These are phyloP conservation scores for Aphis craccivora DNA, from an alignment of 1,140 invertebrate species.

Conservation along the genomic window DNA sequence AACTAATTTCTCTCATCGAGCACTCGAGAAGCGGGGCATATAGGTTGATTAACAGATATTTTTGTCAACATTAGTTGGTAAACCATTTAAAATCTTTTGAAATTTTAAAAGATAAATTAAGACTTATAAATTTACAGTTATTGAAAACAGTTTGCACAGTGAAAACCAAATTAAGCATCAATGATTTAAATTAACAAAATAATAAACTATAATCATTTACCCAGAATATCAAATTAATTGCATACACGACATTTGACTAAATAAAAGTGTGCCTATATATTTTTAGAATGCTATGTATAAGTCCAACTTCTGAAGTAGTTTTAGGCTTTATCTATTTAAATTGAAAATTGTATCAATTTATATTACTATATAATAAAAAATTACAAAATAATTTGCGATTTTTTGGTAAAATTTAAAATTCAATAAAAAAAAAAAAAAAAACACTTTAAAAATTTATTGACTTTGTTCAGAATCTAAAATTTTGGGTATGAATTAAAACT, in stretches of 20 bases:
- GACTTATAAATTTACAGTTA: background rate
- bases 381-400: background rate
- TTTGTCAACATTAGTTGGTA: background rate
- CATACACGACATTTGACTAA: too few species aligned
- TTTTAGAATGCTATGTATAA: background rate
- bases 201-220: background rate
- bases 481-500: too few species aligned
- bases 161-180: too few species aligned
- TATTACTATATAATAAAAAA: background rate
- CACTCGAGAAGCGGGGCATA: background rate
- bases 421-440: too few species aligned
- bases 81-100: background rate
- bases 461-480: too few species aligned
- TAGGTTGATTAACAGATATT: background rate
- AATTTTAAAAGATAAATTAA: background rate
- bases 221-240: background rate
- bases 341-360: background rate
- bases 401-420: too few species aligned
- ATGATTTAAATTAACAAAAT: background rate
- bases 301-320: background rate
- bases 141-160: background rate
- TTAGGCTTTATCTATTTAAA: too few species aligned
- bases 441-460: too few species aligned
- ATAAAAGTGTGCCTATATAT: too few species aligned
- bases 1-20: background rate